Evolutionary conservation across 37 sponge, comb jelly and placozoan species (phyloP).

Genomic region (Mnemiopsis leidyi): DNA sequence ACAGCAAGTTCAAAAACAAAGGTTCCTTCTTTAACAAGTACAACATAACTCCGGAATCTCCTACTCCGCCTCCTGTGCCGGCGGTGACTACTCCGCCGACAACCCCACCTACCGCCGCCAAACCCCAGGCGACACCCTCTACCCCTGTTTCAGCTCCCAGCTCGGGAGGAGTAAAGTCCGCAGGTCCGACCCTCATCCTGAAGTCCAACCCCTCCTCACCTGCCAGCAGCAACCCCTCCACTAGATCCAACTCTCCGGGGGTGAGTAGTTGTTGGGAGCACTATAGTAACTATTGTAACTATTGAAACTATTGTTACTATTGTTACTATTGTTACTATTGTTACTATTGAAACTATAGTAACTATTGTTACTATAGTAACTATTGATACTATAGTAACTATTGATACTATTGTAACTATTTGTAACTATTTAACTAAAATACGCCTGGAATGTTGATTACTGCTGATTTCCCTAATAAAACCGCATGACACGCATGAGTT

Average conservation of each 20-base stretch:
- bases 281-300: no score
- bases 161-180: not conserved
- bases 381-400: no score
- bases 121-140: not conserved
- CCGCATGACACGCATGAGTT: not conserved
- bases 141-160: not conserved
- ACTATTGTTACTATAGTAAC: no score
- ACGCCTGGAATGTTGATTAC: not conserved
- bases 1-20: constrained; percentile 39
- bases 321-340: no score
- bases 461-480: not conserved
- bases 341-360: no score
- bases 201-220: not conserved
- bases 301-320: no score
- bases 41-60: not conserved
- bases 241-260: not conserved
- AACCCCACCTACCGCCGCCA: not conserved
- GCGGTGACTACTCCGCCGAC: not conserved
- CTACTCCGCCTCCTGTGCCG: not conserved
- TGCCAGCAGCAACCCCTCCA: not conserved
- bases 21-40: constrained; percentile 30
- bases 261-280: not conserved
- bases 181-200: not conserved
- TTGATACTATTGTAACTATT: not conserved
- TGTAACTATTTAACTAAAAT: not conserved